phyloP scores from a whole-genome alignment of 2,888 invertebrate species.

The Machimus rusticus region DNA sequence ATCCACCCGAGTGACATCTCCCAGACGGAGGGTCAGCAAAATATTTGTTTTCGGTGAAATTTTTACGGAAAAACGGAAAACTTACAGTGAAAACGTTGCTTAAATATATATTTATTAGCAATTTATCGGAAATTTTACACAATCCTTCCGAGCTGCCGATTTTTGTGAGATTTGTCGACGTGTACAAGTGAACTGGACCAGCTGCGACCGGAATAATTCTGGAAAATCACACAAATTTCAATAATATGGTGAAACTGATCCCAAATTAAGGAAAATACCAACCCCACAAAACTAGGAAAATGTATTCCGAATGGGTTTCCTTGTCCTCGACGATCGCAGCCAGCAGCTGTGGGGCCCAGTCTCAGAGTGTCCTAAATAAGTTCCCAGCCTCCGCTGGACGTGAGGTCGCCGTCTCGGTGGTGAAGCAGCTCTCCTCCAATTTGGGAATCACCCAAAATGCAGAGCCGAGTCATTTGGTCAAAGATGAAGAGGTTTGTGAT shows the following conservation, averaged over 20 bases:
- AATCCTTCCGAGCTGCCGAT: neutral
- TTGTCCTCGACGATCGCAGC: constrained; percentile 62
- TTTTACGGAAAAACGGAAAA: neutral
- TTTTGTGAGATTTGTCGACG: neutral
- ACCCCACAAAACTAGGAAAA: constrained; percentile 49
- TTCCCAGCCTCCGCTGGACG: constrained; percentile 69
- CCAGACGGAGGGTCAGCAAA: neutral
- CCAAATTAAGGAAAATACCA: neutral
- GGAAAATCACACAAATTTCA: neutral
- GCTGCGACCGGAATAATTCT: neutral
- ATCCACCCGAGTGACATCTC: neutral
- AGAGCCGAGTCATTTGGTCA: constrained; percentile 82
- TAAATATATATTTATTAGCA: neutral
- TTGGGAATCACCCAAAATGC: constrained; percentile 79
- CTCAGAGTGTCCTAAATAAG: constrained; percentile 68
- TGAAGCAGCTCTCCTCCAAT: constrained; percentile 69
- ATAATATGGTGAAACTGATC: neutral
- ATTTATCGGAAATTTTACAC: neutral
- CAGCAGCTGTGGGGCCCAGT: constrained; percentile 64
- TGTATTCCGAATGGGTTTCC: constrained; percentile 69
- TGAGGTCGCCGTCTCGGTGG: constrained; percentile 70
- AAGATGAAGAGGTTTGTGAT: constrained; percentile 78
- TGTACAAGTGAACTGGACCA: neutral
- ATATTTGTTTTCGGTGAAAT: neutral
- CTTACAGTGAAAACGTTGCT: neutral